Base-by-base conservation (phyloP, 2,797 vertebrate genomes). In the Poeciliopsis infans region DNA sequence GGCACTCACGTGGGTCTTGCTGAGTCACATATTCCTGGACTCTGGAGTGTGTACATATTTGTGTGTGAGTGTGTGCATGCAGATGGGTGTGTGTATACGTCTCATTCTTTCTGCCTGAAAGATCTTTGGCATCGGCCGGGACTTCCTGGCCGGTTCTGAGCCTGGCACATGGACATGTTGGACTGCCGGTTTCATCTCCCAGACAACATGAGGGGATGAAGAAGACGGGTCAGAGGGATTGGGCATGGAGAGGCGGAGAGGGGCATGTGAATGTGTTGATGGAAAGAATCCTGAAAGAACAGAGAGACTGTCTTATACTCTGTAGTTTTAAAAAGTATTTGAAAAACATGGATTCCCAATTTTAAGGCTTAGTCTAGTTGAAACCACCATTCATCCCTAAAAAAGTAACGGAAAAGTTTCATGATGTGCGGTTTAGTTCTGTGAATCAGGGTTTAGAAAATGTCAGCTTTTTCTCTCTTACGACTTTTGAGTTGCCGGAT, bases 1-100 rank as follows among this genome's bases (percentile, higher is more conserved):
- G 33, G 69, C 25, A 5, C 71, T 76, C 77, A 79, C 45, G 74
- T 82, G 70, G 86, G 79, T 86, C 75, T 36, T 84, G 91, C 89
- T 89, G 91, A 94, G 87, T 92, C 91, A 91, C 79, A 78, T 79
- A 76, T 83, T 87, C 84, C 89, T 86, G 83, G 81, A 87, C 83
- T 72, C 81, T 76, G 15, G 76, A 78, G 79, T 59, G 57, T 82
- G 68, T 47, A 18, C 33, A 78, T 59, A 43, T 82, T 15, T 46
- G 45, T 46, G 45, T 46, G 45, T 43, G 53, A 4, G 53, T 4
- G 55, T 4, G 55, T 31, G 75, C 25, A 70, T 81, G 83, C 78
- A 64, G 81, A 78, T 74, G 79, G 75, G 64, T 72, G 75, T 23
- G 85, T 75, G 28, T 76, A 18, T 23, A n/a, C 3, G 3, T 77